Conservation (phyloP, 2,797 vertebrate species). For the Oryzias dopingdopingensis region DNA sequence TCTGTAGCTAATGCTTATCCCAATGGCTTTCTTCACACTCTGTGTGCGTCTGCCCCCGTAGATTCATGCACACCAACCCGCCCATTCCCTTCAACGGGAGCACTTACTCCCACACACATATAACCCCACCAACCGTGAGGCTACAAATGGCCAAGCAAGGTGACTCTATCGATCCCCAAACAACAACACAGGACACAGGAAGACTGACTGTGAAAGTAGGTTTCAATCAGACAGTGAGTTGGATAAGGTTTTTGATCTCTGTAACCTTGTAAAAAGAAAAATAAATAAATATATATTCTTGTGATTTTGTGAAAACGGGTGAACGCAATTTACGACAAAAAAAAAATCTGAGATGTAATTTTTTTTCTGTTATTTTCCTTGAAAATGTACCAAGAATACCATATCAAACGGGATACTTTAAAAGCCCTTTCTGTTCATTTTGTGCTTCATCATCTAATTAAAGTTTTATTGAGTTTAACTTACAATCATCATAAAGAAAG, state of each 20-base stretch:
- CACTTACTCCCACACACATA: slow-evolving; percentile 58
- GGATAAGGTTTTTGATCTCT: slow-evolving; percentile 45
- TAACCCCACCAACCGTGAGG: slow-evolving; percentile 70
- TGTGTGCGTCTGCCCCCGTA: slow-evolving; percentile 60
- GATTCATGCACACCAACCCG: slow-evolving; percentile 50
- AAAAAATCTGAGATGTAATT: not conserved
- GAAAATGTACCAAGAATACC: not conserved
- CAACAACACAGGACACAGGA: slow-evolving; percentile 54
- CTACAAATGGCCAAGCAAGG: slow-evolving; percentile 84
- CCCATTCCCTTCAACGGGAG: slow-evolving; percentile 47
- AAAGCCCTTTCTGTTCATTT: slow-evolving; percentile 20
- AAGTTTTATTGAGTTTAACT: slow-evolving; percentile 58
- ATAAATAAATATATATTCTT: too few relatives aligned
- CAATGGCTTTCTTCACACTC: slow-evolving; percentile 70
- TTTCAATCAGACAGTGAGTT: slow-evolving; percentile 50
- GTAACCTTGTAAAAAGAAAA: slow-evolving; percentile 9
- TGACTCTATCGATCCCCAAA: slow-evolving; percentile 82
- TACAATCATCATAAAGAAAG: slow-evolving; percentile 59
- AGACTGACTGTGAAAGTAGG: slow-evolving; percentile 47
- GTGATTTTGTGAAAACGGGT: too few relatives aligned
- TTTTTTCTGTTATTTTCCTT: slow-evolving; percentile 1
- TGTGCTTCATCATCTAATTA: slow-evolving; percentile 41
- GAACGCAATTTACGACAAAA: not conserved
- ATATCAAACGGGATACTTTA: slow-evolving; percentile 2
- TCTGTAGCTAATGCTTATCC: slow-evolving; percentile 80